These are phyloP conservation scores for Cydia strobilella DNA, from an alignment of 1,140 invertebrate species.

Conservation along the genomic window DNA sequence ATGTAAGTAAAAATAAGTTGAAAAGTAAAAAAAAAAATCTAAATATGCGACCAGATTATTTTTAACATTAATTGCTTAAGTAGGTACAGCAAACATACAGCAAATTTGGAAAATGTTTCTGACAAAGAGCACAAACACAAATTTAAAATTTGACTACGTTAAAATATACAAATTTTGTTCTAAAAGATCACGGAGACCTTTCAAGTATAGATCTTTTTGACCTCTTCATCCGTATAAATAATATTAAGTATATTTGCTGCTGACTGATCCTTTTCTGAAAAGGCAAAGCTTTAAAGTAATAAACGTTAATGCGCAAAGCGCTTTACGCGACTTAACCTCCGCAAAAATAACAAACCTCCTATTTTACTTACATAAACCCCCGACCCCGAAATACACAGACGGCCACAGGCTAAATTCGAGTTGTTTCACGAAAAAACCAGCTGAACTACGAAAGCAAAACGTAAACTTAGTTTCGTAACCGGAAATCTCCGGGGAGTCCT, in stretches of 20 bases:
- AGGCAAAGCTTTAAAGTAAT: slow-evolving; percentile 24
- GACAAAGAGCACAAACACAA: too few species aligned
- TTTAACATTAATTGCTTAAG: too few species aligned
- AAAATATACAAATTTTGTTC: too few species aligned
- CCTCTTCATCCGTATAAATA: neutral
- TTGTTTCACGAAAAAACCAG: slow-evolving; percentile 51
- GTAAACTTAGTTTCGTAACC: slow-evolving; percentile 63
- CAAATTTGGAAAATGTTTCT: too few species aligned
- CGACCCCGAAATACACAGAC: slow-evolving; percentile 47
- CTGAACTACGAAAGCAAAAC: slow-evolving; percentile 57
- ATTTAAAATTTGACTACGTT: too few species aligned
- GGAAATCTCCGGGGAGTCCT: slow-evolving; percentile 62
- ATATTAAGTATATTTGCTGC: neutral
- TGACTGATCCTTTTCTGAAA: slow-evolving; percentile 16
- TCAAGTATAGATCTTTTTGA: neutral
- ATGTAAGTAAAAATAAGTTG: too few species aligned
- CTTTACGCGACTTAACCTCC: slow-evolving; percentile 30
- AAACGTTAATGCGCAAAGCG: slow-evolving; percentile 26
- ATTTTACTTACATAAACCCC: slow-evolving; percentile 45
- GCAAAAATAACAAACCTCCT: slow-evolving; percentile 32
- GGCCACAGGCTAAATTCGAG: slow-evolving; percentile 53
- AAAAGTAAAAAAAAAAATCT: too few species aligned
- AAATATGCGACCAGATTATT: too few species aligned
- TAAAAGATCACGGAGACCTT: too few species aligned
- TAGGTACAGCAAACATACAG: too few species aligned